phyloP scores from a whole-genome alignment of 2,113 vertebrate genomes.

The Antechinus flavipes region DNA sequence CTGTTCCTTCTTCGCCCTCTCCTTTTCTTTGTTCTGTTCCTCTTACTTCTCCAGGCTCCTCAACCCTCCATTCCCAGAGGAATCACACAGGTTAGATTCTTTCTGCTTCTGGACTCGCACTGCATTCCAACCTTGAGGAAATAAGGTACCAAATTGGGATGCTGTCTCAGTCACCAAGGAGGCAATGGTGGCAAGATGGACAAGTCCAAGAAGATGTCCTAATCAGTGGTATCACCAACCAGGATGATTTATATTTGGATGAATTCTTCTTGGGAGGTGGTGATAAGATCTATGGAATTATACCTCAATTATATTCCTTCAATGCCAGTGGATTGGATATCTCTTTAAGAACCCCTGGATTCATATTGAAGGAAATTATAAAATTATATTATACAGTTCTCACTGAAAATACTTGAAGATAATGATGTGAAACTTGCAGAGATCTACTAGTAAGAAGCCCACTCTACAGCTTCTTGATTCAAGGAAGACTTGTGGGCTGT shows the following conservation, averaged over 20 bases:
- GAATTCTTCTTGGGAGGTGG: too few relatives aligned
- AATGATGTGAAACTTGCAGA: conserved; percentile 94
- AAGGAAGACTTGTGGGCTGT: conserved; percentile 95
- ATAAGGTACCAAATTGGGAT: conserved; percentile 69
- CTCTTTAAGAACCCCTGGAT: too few relatives aligned
- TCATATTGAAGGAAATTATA: too few relatives aligned
- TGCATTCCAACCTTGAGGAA: neutral
- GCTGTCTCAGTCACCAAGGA: conserved; percentile 25
- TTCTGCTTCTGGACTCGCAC: conserved; percentile 12
- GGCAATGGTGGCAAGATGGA: conserved; percentile 67
- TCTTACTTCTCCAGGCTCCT: too few relatives aligned
- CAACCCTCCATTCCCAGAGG: too few relatives aligned
- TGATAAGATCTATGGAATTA: too few relatives aligned
- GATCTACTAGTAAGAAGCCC: conserved; percentile 98
- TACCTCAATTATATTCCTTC: too few relatives aligned
- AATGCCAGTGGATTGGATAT: too few relatives aligned
- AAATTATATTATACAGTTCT: conserved; percentile 95
- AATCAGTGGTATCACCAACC: conserved; percentile 88
- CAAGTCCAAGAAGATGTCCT: conserved; percentile 85
- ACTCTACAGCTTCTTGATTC: conserved; percentile 96
- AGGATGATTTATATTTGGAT: conserved; percentile 68
- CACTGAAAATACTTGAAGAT: conserved; percentile 99
- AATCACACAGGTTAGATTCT: too few relatives aligned
- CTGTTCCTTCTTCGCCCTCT: too few relatives aligned
- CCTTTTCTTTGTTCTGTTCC: too few relatives aligned